Evolutionary conservation across 2,797 vertebrate genomes (phyloP), one percentile per base, ranked within the genome.

Genomic region (Muscicapa comitata): DNA sequence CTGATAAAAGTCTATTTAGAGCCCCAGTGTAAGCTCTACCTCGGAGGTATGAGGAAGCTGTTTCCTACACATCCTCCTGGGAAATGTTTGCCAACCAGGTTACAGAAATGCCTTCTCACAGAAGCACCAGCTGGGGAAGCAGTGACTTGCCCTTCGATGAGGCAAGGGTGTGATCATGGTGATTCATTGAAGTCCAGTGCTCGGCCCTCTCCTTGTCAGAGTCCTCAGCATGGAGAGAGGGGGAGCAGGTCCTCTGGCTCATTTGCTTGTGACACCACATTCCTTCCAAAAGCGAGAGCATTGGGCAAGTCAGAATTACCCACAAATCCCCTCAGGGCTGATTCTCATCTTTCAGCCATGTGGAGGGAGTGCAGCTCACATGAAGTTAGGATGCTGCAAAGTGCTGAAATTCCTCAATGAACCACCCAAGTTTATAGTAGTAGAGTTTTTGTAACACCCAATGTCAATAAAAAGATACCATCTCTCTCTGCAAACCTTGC

Each of bases 401-500:
- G 55, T 42, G 13, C 90, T 90, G 93, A 84, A 88, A 93, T 94
- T 95, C 93, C 71, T 92, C 92, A 93, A 85, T 38, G 88, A 96
- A 53, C 93, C 88, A 94, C 92, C 92, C 80, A 90, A 17, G 53
- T 93, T 95, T 96, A 89, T 59, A 79, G 78, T 55, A 51, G 51
- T 43, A 53, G 55, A 72, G 53, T 68, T 96, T 76, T 75, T 89
- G 93, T 94, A 96, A 94, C 55, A 86, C 33, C 1, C 0, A 0
- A 25, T 89, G 94, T 92, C 73, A 86, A 92, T 90, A 90, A 75
- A 90, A 90, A 95, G 95, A 95, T 96, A 96, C 3, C n/a, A 75
- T 94, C 92, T 94, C 65, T 84, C 63, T 62, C 45, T 79, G 67
- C 62, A 90, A 94, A 94, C 61, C 50, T 76, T 80, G 77, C 88